Conservation (phyloP, 2,113 vertebrate species). For the Pycnonotus jocosus region DNA sequence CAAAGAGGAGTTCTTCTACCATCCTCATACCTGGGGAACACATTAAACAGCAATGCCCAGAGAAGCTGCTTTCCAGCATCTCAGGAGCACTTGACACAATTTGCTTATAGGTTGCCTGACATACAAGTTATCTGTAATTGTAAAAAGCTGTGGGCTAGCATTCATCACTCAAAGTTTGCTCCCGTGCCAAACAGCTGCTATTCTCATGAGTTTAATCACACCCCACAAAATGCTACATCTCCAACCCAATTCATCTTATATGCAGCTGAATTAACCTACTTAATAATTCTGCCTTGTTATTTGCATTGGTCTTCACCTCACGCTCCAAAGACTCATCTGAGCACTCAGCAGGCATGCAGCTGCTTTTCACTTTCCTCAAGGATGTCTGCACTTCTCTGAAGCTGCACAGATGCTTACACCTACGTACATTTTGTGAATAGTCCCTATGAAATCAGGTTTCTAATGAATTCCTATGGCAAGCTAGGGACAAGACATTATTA, state of each 20-base stretch:
- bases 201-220: not conserved
- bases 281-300: not conserved
- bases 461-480: not conserved
- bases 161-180: not conserved
- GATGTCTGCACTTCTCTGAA: not conserved
- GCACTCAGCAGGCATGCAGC: not conserved
- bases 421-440: fast-evolving
- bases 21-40: not conserved
- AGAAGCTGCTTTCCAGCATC: not conserved
- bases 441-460: not conserved
- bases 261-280: not conserved
- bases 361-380: not conserved
- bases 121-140: not conserved
- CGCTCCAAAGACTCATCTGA: not conserved
- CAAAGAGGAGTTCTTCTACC: not conserved
- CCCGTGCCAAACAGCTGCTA: not conserved
- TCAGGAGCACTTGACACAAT: not conserved
- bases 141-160: not conserved
- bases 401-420: not conserved
- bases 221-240: not conserved
- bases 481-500: not conserved
- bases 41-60: not conserved
- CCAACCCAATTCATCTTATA: not conserved
- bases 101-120: not conserved
- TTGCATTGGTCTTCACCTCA: not conserved